phyloP scores from a whole-genome alignment of 2,888 invertebrate species.

The Scaptomyza reducta region DNA sequence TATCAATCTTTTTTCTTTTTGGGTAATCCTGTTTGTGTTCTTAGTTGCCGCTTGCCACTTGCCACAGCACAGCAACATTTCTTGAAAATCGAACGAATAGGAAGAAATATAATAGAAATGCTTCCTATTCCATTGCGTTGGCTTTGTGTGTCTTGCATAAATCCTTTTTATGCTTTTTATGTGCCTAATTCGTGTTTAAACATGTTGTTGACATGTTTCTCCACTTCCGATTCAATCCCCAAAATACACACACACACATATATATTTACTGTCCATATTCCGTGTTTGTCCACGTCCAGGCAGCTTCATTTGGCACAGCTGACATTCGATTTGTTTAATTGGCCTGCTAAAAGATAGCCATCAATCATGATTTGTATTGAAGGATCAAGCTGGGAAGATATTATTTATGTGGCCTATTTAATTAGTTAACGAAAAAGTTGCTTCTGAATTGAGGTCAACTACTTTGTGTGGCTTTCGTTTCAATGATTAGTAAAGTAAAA shows the following conservation, averaged over 20 bases:
- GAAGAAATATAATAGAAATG: conserved; percentile 1
- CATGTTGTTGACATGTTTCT: conserved; percentile 72
- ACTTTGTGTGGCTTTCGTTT: conserved; percentile 18
- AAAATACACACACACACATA: conserved; percentile 11
- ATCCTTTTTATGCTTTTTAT: conserved; percentile 76
- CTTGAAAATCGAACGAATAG: conserved; percentile 2
- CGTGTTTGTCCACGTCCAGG: conserved; percentile 23
- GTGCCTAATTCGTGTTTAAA: conserved; percentile 80
- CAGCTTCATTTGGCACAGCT: conserved; percentile 48
- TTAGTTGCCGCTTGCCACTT: conserved; percentile 34
- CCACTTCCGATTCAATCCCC: conserved; percentile 8
- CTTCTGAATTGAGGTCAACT: conserved; percentile 15
- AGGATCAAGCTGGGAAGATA: conserved; percentile 3
- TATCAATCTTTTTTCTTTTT: conserved; percentile 67
- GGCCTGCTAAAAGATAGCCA: conserved; percentile 71
- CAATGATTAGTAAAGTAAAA: conserved; percentile 9
- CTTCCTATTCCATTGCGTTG: conserved; percentile 38
- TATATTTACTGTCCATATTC: not conserved
- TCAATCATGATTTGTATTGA: conserved; percentile 64
- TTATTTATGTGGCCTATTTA: conserved; percentile 42
- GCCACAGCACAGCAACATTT: conserved; percentile 28
- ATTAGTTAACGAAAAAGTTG: conserved; percentile 51
- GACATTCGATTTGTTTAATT: conserved; percentile 72
- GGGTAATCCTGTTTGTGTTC: conserved; percentile 75
- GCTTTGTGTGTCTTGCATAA: conserved; percentile 69